Evolutionary conservation across 2,113 vertebrate species (phyloP).

Genomic region (Elephantulus edwardii): DNA sequence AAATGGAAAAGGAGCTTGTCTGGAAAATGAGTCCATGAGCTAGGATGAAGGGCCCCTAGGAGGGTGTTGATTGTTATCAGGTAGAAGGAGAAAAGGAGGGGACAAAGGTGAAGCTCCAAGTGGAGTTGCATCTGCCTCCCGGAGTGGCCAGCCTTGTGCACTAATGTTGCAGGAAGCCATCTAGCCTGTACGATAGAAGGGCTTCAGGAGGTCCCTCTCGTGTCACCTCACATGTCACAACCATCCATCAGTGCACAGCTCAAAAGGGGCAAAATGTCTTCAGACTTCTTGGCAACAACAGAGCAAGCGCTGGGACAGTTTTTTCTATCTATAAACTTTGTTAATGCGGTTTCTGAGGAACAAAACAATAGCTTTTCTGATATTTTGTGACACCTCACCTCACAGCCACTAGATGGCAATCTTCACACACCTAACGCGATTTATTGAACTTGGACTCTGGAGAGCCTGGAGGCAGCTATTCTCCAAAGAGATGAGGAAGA

Average conservation of each 20-base stretch:
- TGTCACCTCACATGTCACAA: neutral
- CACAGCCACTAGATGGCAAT: slow-evolving; percentile 66
- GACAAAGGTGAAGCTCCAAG: neutral
- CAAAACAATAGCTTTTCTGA: neutral
- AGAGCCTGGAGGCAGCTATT: neutral
- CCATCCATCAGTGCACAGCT: neutral
- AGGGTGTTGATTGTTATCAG: neutral
- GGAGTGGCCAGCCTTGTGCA: neutral
- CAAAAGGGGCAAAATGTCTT: neutral
- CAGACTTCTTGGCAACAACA: neutral
- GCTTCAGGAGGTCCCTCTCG: neutral
- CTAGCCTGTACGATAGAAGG: neutral
- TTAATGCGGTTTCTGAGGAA: neutral
- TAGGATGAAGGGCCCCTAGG: neutral
- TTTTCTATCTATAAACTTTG: neutral
- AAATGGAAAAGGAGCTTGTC: too few relatives aligned
- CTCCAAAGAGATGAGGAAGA: neutral
- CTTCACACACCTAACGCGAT: neutral
- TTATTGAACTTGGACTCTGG: neutral
- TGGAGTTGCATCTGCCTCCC: neutral
- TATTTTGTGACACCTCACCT: neutral
- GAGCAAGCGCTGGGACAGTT: neutral
- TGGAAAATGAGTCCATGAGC: neutral
- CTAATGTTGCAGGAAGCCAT: neutral
- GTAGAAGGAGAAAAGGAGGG: neutral